Evolutionary conservation across 2,113 vertebrate genomes (phyloP).

Genomic region (Ophiodon elongatus): DNA sequence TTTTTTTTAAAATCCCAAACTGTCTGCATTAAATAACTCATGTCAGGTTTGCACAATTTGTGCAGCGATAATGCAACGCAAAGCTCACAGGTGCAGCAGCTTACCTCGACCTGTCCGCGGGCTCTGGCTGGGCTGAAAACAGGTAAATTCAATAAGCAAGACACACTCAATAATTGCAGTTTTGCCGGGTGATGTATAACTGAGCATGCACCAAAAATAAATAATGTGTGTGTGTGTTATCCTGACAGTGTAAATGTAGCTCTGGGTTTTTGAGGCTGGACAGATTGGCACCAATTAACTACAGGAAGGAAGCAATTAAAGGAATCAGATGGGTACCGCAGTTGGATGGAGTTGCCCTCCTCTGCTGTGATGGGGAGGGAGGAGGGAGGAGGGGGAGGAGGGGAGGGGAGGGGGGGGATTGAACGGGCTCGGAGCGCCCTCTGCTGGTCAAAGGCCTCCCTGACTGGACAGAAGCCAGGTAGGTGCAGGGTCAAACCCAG

Average conservation of each 20-base stretch:
- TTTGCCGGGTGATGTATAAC: neutral
- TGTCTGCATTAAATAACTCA: neutral
- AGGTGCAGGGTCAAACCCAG: conserved; percentile 42
- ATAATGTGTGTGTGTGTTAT: neutral
- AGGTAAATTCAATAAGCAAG: conserved; percentile 36
- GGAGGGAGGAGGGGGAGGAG: too few species aligned
- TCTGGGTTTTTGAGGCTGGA: conserved; percentile 16
- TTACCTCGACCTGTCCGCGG: conserved; percentile 44
- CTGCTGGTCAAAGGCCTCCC: conserved; percentile 39
- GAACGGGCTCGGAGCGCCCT: conserved; percentile 58
- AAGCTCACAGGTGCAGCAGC: conserved; percentile 46
- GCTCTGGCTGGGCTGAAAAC: conserved; percentile 27
- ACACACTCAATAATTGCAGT: neutral
- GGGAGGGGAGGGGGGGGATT: conserved; percentile 6
- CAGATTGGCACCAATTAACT: conserved; percentile 67
- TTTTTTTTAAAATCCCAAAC: neutral
- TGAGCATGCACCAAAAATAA: too few species aligned
- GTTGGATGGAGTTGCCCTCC: conserved; percentile 20
- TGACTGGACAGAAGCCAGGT: neutral
- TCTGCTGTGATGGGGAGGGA: neutral
- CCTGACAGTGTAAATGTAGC: neutral
- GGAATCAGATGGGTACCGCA: conserved; percentile 48
- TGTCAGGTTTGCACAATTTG: conserved; percentile 12
- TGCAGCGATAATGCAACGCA: neutral
- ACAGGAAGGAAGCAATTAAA: conserved; percentile 74